These are phyloP conservation scores for Hartigia nigra DNA, from an alignment of 2,888 invertebrate species.

Conservation along the genomic window DNA sequence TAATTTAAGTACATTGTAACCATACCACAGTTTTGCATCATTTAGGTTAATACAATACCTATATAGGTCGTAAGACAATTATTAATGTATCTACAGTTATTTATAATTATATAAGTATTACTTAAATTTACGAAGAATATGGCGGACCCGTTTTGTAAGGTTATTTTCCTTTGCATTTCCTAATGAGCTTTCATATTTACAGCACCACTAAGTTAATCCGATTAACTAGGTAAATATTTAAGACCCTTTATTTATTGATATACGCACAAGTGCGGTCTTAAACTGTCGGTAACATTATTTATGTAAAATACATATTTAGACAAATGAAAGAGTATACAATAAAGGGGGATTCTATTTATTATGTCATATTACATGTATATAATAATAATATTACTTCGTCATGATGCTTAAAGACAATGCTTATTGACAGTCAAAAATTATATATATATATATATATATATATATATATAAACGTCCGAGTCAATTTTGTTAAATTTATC, in stretches of 20 bases:
- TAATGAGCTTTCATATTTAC: neutral
- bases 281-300: neutral
- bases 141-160: neutral
- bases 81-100: neutral
- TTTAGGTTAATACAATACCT: neutral
- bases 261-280: neutral
- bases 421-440: neutral
- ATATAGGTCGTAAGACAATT: neutral
- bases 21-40: neutral
- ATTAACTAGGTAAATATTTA: constrained; percentile 31
- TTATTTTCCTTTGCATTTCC: neutral
- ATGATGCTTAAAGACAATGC: neutral
- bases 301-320: neutral
- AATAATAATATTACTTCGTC: neutral
- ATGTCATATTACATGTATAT: neutral
- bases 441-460: neutral
- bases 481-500: neutral
- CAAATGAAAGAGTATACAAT: neutral
- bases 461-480: neutral
- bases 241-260: neutral
- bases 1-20: constrained; percentile 23
- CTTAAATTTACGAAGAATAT: neutral
- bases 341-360: neutral
- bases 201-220: constrained; percentile 27
- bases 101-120: neutral